Evolutionary conservation across 64 coral and sea anemone genomes (phyloP).

Genomic region (Montipora capricornis): DNA sequence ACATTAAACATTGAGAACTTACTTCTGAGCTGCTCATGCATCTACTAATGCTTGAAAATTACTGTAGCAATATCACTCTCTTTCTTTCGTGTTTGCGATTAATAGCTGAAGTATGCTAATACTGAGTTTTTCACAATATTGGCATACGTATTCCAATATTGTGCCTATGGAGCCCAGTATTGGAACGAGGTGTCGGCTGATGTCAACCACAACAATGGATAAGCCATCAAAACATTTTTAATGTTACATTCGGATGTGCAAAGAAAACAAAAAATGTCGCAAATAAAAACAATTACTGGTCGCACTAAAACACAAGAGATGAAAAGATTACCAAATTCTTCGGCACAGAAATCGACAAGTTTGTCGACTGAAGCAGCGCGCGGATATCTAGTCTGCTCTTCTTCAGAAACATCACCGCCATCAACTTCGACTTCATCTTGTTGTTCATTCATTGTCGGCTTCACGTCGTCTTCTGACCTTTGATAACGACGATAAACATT

Average conservation of each 20-base stretch:
- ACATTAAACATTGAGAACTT: no score
- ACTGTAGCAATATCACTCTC: no score
- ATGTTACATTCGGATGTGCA: neutral
- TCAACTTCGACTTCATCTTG: neutral
- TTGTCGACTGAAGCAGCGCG: slow-evolving; percentile 81
- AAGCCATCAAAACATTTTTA: neutral
- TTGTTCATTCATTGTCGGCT: slow-evolving; percentile 57
- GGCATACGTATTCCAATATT: no score
- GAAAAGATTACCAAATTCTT: slow-evolving; percentile 80
- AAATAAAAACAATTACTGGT: neutral
- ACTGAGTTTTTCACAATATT: no score
- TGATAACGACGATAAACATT: neutral
- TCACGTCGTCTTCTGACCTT: neutral
- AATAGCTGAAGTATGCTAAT: no score
- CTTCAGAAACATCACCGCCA: slow-evolving; percentile 44
- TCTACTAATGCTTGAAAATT: no score
- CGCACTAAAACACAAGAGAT: neutral
- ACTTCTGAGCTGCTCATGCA: no score
- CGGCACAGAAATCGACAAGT: slow-evolving; percentile 79
- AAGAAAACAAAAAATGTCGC: neutral
- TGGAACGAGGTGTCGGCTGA: neutral
- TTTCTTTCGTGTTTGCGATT: no score
- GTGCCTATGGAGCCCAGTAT: neutral
- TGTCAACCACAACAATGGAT: neutral
- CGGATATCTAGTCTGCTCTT: slow-evolving; percentile 21